A percentile compares a stretch with the other conserved stretches of the same genome.
Conservation (phyloP, 2,113 vertebrate genomes). For the Xiphophorus couchianus region DNA sequence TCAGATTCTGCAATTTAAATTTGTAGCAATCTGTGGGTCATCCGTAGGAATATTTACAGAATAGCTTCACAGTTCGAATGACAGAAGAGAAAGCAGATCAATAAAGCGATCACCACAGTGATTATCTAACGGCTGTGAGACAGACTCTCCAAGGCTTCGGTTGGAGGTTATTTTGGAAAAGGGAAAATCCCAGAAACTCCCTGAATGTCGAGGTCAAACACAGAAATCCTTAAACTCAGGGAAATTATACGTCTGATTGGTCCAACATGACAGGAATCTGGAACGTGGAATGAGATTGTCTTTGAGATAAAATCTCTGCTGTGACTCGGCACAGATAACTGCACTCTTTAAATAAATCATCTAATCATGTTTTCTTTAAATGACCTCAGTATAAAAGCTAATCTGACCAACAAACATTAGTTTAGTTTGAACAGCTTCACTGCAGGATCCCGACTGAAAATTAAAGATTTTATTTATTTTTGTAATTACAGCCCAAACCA, state of each 20-base stretch:
- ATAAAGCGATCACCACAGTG: constrained; percentile 48
- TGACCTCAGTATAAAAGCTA: no score
- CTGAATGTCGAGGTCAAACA: constrained; percentile 13
- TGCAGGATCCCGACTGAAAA: no score
- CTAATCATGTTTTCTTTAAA: no score
- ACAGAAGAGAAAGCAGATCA: constrained; percentile 33
- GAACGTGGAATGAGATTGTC: background rate
- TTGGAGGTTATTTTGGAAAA: constrained; percentile 20
- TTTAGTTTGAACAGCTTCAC: no score
- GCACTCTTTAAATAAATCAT: background rate
- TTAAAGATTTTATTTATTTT: no score
- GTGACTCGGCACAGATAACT: background rate
- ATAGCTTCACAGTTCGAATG: background rate
- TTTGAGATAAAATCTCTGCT: background rate
- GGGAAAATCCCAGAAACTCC: constrained; percentile 21
- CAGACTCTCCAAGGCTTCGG: constrained; percentile 24
- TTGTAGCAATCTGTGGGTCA: background rate
- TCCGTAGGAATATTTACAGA: background rate
- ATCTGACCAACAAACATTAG: no score
- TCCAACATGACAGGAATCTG: constrained; percentile 6
- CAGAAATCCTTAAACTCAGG: constrained; percentile 5
- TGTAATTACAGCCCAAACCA: no score
- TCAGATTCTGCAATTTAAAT: background rate
- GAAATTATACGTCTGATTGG: constrained; percentile 13
- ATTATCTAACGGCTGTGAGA: constrained; percentile 57